Evolutionary conservation across 1,140 invertebrate species (phyloP).

Genomic region (Anoplophora glabripennis): DNA sequence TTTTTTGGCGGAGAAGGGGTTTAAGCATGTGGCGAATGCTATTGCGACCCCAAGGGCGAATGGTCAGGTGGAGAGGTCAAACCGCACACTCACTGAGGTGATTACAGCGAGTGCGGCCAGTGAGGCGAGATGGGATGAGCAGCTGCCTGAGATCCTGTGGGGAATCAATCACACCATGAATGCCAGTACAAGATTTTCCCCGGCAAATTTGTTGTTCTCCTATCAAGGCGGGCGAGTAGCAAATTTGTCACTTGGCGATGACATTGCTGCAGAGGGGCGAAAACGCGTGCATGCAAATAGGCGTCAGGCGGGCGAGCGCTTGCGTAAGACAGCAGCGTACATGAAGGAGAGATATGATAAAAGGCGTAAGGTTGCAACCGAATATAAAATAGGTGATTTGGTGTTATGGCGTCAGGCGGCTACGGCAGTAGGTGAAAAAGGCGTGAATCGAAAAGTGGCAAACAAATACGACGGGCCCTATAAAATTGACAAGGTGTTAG

Average conservation of each 20-base stretch:
- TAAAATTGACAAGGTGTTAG: slow-evolving; percentile 36
- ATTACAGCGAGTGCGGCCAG: slow-evolving; percentile 16
- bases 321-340: neutral
- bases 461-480: slow-evolving; percentile 31
- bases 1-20: slow-evolving; percentile 29
- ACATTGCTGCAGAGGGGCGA: no score
- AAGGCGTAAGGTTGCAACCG: slow-evolving; percentile 18
- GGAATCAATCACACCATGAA: slow-evolving; percentile 31
- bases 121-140: slow-evolving; percentile 33
- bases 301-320: no score
- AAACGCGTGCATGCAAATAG: no score
- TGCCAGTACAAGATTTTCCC: neutral
- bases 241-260: no score
- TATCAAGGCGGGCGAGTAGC: no score
- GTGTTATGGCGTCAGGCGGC: slow-evolving; percentile 17
- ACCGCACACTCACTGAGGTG: slow-evolving; percentile 25
- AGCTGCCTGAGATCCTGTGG: slow-evolving; percentile 35
- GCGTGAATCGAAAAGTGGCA: slow-evolving; percentile 12
- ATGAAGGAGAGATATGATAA: slow-evolving; percentile 21
- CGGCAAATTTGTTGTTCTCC: slow-evolving; percentile 11
- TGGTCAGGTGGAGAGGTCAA: slow-evolving; percentile 39
- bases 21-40: slow-evolving; percentile 36
- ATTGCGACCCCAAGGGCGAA: slow-evolving; percentile 42
- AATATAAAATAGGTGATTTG: slow-evolving; percentile 22
- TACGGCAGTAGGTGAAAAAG: slow-evolving; percentile 9